phyloP scores from a whole-genome alignment of 2,888 invertebrate genomes.

The Gastracanthus pulcherrimus region DNA sequence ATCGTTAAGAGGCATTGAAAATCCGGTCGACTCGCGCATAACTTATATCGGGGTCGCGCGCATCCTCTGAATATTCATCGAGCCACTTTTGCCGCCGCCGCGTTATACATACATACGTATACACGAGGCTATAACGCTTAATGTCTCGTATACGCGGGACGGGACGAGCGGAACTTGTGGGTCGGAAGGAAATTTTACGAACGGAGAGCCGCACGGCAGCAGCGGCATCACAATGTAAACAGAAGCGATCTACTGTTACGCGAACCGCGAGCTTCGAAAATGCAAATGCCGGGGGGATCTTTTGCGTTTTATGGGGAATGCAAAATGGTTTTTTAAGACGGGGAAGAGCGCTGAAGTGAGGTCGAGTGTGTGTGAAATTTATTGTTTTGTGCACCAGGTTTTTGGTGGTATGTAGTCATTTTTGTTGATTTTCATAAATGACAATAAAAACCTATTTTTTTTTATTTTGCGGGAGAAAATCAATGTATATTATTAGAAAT shows the following conservation, averaged over 20 bases:
- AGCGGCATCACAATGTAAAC: conserved; percentile 25
- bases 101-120: not conserved
- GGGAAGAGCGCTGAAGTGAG: not conserved
- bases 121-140: not conserved
- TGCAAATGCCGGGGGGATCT: not conserved
- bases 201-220: not conserved
- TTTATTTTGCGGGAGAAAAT: too few relatives aligned
- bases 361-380: too few relatives aligned
- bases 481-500: too few relatives aligned
- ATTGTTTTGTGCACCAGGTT: too few relatives aligned
- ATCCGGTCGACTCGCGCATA: conserved; percentile 25
- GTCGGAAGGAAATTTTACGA: conserved; percentile 47
- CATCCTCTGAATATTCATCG: conserved; percentile 50
- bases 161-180: too few relatives aligned
- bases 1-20: conserved; percentile 43
- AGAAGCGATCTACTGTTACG: not conserved
- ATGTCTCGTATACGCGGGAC: conserved; percentile 3
- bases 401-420: too few relatives aligned
- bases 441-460: too few relatives aligned
- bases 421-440: too few relatives aligned
- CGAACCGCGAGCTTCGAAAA: conserved; percentile 17
- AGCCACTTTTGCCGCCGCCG: not conserved
- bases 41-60: conserved; percentile 42
- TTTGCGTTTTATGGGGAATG: not conserved
- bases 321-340: not conserved